Evolutionary conservation across 2,113 vertebrate species (phyloP).

Genomic region (Thymallus thymallus): DNA sequence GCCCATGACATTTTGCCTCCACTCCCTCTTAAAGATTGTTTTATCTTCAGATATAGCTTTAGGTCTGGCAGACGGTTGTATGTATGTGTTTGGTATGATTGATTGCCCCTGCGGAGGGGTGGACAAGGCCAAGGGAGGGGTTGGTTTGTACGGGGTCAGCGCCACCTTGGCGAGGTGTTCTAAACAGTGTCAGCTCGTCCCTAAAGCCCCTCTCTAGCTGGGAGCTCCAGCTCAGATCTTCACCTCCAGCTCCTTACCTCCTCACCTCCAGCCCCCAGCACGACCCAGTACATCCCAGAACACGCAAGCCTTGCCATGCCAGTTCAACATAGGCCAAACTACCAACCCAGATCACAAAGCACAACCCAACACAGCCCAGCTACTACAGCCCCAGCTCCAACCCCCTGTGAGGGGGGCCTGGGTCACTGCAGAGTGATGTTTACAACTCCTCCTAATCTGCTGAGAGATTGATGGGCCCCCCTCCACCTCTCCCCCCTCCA

Average conservation of each 20-base stretch:
- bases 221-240: too few species aligned
- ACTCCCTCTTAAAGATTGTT: constrained; percentile 4
- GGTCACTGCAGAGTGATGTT: constrained; percentile 63
- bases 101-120: neutral
- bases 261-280: too few species aligned
- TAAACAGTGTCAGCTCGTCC: neutral
- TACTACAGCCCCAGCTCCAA: constrained; percentile 10
- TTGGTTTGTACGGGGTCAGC: neutral
- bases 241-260: too few species aligned
- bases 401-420: constrained; percentile 37
- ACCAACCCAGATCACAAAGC: constrained; percentile 34
- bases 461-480: constrained; percentile 60
- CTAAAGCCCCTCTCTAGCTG: neutral
- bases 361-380: neutral
- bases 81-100: neutral
- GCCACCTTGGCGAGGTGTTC: neutral
- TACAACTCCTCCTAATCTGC: constrained; percentile 64
- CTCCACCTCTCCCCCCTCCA: neutral
- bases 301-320: too few species aligned
- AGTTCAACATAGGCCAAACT: constrained; percentile 22
- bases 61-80: neutral
- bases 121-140: neutral
- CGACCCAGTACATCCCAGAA: too few species aligned
- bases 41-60: constrained; percentile 22
- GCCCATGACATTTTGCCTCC: constrained; percentile 24